Percentiles rank a stretch among this genome's conserved stretches.
Evolutionary conservation across 2,888 invertebrate genomes (phyloP).

Genomic region (Zhuqinia jingwanae): DNA sequence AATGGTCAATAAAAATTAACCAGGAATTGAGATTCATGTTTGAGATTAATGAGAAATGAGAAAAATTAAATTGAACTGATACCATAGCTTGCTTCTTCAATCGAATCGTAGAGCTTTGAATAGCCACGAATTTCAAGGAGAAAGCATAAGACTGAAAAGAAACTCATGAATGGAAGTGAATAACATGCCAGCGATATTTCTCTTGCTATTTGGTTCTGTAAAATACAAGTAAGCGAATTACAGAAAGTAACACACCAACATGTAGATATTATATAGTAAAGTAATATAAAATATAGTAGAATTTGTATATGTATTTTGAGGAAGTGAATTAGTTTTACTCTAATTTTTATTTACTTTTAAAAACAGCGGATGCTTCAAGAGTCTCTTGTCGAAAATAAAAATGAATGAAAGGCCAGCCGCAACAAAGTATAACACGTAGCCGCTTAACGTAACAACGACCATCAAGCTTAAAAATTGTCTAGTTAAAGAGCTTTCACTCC

Average conservation of each 20-base stretch:
- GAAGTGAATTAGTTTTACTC: no score
- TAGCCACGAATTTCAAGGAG: constrained; percentile 77
- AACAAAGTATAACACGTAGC: constrained; percentile 75
- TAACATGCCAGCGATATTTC: constrained; percentile 74
- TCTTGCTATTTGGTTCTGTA: constrained; percentile 74
- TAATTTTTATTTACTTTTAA: constrained; percentile 64
- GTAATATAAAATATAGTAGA: neutral
- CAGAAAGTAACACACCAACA: neutral
- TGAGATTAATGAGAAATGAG: neutral
- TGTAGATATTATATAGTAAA: neutral
- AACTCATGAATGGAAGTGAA: constrained; percentile 74
- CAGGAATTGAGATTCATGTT: neutral
- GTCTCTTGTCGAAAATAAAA: constrained; percentile 75
- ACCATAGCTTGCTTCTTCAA: constrained; percentile 47
- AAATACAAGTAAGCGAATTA: neutral
- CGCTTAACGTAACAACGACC: constrained; percentile 68
- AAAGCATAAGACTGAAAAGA: constrained; percentile 74
- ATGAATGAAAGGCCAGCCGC: constrained; percentile 74
- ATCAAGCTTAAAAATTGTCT: constrained; percentile 75
- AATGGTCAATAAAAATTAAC: neutral
- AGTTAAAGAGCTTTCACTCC: constrained; percentile 63
- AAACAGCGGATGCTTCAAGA: constrained; percentile 77
- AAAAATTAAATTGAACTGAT: neutral
- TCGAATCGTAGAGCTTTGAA: constrained; percentile 72
- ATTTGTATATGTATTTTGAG: neutral